Percentiles rank a stretch among this genome's conserved stretches.
These are phyloP conservation scores for Drosophila flavopinicola DNA, from an alignment of 2,888 invertebrate genomes.

Conservation along the genomic window DNA sequence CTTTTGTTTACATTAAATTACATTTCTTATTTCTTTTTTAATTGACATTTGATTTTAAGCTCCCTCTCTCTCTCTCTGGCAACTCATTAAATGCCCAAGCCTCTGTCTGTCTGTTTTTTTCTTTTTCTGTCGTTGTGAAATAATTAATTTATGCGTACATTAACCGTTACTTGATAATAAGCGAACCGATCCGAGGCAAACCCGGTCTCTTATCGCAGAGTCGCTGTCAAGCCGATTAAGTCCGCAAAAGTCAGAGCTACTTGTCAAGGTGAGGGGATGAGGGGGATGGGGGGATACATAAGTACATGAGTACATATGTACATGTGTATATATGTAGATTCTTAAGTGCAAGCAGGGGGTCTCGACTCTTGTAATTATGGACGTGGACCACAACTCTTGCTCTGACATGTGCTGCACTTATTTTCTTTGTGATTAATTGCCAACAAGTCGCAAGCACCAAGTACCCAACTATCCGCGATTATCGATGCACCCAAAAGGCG, in stretches of 20 bases:
- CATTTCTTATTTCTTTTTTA: slow-evolving; percentile 44
- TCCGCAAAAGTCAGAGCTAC: slow-evolving; percentile 34
- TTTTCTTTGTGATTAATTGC: slow-evolving; percentile 74
- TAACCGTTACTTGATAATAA: slow-evolving; percentile 75
- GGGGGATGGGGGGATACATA: slow-evolving; percentile 2
- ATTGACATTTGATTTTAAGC: slow-evolving; percentile 51
- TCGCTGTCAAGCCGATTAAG: slow-evolving; percentile 65
- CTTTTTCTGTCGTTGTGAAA: slow-evolving; percentile 57
- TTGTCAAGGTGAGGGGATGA: slow-evolving; percentile 41
- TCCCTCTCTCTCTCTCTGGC: background rate
- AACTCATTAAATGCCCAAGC: background rate
- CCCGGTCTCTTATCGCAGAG: slow-evolving; percentile 50
- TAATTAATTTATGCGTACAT: slow-evolving; percentile 79
- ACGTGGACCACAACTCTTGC: slow-evolving; percentile 8
- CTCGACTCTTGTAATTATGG: slow-evolving; percentile 52
- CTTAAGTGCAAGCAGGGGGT: slow-evolving; percentile 2
- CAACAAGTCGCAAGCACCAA: slow-evolving; percentile 46
- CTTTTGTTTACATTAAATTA: slow-evolving; percentile 63
- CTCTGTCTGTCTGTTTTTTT: slow-evolving; percentile 16
- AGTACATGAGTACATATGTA: background rate
- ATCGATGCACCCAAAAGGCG: slow-evolving; percentile 17
- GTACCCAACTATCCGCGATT: slow-evolving; percentile 35
- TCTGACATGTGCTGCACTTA: slow-evolving; percentile 26
- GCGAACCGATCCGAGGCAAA: slow-evolving; percentile 7
- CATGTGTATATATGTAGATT: background rate